Conservation (phyloP, 92 coral and sea anemone species). For the Epizoanthus ramosus region DNA sequence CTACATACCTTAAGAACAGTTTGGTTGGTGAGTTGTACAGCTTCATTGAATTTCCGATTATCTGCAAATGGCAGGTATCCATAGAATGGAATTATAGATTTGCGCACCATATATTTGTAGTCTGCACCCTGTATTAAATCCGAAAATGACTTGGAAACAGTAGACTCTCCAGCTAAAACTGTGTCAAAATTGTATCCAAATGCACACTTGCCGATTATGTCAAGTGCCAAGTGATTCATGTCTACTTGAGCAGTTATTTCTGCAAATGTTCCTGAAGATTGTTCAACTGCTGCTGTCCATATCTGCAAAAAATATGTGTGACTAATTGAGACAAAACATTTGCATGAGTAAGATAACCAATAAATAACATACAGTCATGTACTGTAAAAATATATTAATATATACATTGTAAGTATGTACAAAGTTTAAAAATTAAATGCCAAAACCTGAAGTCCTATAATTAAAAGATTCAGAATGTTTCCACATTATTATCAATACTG, state of each 20-base stretch:
- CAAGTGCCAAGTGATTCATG: slow-evolving; percentile 68
- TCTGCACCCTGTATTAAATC: slow-evolving; percentile 32
- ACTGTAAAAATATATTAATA: too few relatives aligned
- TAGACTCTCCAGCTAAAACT: slow-evolving; percentile 57
- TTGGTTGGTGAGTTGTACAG: slow-evolving; percentile 49
- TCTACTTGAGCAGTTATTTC: slow-evolving; percentile 55
- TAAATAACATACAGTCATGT: too few relatives aligned
- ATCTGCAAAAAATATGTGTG: slow-evolving; percentile 1
- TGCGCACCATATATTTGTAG: slow-evolving; percentile 38
- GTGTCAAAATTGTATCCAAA: slow-evolving; percentile 76
- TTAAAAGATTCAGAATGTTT: too few relatives aligned
- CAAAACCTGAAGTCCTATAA: too few relatives aligned
- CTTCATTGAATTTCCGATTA: slow-evolving; percentile 42
- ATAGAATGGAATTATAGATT: slow-evolving; percentile 60
- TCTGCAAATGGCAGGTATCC: slow-evolving; percentile 61
- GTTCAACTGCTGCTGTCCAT: slow-evolving; percentile 47
- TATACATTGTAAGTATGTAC: too few relatives aligned
- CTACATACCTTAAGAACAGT: slow-evolving; percentile 67
- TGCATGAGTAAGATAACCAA: too few relatives aligned
- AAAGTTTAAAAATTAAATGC: too few relatives aligned
- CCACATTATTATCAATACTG: too few relatives aligned
- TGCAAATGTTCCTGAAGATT: not conserved
- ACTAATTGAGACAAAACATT: not conserved
- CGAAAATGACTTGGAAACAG: slow-evolving; percentile 58
- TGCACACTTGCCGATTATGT: slow-evolving; percentile 72